phyloP scores from a whole-genome alignment of 2,888 invertebrate genomes.

The Polia nebulosa region DNA sequence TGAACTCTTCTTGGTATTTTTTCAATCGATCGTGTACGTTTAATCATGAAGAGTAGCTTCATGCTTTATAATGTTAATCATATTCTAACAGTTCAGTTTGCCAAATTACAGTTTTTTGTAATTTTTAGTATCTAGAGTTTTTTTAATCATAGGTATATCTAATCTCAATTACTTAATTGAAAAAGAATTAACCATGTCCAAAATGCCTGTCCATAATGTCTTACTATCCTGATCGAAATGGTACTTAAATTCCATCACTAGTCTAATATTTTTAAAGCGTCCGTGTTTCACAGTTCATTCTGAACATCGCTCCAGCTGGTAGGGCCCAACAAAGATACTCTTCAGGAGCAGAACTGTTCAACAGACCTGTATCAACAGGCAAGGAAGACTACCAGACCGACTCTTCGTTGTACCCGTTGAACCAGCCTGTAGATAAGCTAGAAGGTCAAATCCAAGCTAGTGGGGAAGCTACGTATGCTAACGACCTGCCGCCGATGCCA shows the following conservation, averaged over 20 bases:
- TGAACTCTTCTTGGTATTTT: not conserved
- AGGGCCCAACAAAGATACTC: slow-evolving; percentile 78
- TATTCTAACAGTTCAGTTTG: too few species aligned
- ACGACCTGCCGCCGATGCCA: slow-evolving; percentile 91
- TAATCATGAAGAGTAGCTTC: too few species aligned
- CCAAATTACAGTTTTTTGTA: too few species aligned
- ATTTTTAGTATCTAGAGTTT: too few species aligned
- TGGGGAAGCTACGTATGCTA: slow-evolving; percentile 93
- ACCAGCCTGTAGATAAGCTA: slow-evolving; percentile 92
- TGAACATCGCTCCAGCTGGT: slow-evolving; percentile 87
- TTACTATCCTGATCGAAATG: not conserved
- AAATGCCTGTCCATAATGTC: not conserved
- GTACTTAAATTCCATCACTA: not conserved
- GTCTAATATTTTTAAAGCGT: not conserved
- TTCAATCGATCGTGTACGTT: too few species aligned
- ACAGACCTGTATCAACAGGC: slow-evolving; percentile 92
- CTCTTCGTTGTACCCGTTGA: slow-evolving; percentile 92
- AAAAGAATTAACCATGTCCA: not conserved
- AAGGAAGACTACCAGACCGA: slow-evolving; percentile 91
- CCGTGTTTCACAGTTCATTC: slow-evolving; percentile 84
- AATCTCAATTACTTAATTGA: too few species aligned
- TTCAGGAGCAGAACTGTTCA: slow-evolving; percentile 89
- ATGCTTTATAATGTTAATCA: too few species aligned
- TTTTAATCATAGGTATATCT: too few species aligned
- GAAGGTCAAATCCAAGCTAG: slow-evolving; percentile 90